Base-by-base conservation (phyloP, 1,140 invertebrate species). In the Ceratitis capitata region DNA sequence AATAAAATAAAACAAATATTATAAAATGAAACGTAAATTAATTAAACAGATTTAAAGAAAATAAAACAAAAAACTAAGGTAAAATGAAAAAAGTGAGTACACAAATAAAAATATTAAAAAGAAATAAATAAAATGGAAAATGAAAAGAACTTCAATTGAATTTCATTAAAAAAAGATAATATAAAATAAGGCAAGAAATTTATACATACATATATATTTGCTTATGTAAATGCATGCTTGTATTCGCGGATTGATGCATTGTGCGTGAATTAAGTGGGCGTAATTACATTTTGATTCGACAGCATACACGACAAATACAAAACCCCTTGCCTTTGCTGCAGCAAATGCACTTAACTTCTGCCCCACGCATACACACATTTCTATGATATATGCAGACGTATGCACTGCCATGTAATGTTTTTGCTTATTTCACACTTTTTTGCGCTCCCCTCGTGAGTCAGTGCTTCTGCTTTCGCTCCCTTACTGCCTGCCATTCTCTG, bases 221-320 rank as follows among this genome's bases (percentile, higher is more conserved):
- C 7, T 19, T 51, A n/a, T n/a, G n/a, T n/a, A n/a, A n/a, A n/a
- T 26, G 26, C 26, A 12, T 64, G 58, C 10, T 1, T 2, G 58
- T 32, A 9, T 64, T 64, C 39, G 39, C 0, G 16, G 32, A 39
- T 10, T 10, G 39, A 78, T 35, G 39, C 39, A 45, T 78, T 78
- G 69, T 78, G 69, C 69, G 69, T 78, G 39, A 78, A 78, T 78
- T 78, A 78, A 78, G 69, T 78, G 69, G 39, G 69, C 39, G 69
- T 78, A 78, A 78, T 78, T 78, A 47, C 69, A 78, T 78, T 78
- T 78, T 78, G 69, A 78, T 47, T 78, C 69, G 69, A n/a, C 69
- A 32, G 35, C 69, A 45, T 47, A 45, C n/a, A n/a, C 69, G 69
- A n/a, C 39, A 47, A 10, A 47, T n/a, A n/a, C 56, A 4, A 61